These are phyloP conservation scores for Fundulus diaphanus DNA, from an alignment of 2,797 vertebrate genomes.

Conservation along the genomic window DNA sequence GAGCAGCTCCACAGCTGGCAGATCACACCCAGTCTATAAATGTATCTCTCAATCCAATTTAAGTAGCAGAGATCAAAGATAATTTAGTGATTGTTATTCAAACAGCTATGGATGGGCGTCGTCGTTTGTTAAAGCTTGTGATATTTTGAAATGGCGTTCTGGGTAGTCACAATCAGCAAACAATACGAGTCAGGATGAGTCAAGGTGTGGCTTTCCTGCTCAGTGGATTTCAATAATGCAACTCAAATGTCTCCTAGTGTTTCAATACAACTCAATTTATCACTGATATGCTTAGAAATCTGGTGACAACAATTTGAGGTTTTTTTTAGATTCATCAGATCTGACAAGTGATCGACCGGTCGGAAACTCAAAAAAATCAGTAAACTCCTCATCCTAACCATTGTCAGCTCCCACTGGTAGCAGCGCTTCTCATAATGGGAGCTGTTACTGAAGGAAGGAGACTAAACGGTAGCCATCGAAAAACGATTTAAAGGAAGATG, in stretches of 20 bases:
- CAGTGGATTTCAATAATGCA: not conserved
- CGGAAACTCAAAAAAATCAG: not conserved
- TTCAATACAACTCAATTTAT: not conserved
- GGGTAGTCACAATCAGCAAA: not conserved
- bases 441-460: not conserved
- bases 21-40: constrained; percentile 4
- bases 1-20: constrained; percentile 7
- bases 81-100: not conserved
- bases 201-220: not conserved
- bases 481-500: not conserved
- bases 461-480: not conserved
- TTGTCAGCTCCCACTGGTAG: not conserved
- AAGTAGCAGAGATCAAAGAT: not conserved
- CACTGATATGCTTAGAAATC: too few relatives aligned
- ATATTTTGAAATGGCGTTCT: not conserved
- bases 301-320: too few relatives aligned
- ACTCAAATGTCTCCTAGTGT: not conserved
- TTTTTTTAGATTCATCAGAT: too few relatives aligned
- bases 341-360: too few relatives aligned
- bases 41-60: not conserved
- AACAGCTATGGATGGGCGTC: not conserved
- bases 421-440: not conserved
- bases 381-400: not conserved
- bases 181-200: not conserved
- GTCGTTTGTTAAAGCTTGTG: not conserved